Base-by-base conservation (phyloP, 1,140 invertebrate genomes). In the Drosophila truncata region DNA sequence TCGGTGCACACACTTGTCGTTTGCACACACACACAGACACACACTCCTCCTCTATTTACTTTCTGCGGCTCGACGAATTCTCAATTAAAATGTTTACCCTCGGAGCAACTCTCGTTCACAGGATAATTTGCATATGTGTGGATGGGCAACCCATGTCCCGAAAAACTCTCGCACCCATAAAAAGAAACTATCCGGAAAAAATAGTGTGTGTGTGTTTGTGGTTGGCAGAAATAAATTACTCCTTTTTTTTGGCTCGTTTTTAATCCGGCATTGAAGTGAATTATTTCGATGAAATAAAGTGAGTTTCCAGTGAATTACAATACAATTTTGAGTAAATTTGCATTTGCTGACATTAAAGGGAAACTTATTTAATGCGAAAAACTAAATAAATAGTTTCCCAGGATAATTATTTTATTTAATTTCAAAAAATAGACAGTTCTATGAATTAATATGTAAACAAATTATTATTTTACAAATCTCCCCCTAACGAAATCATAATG, bases 21-120 rank as follows among this genome's bases (percentile, higher is more conserved):
- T 70, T 55, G 84, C 83, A 88, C 31, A 23, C 62, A 73, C 65
- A 18, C 46, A 71, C 83, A n/a, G n/a, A 83, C 31, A 35, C 62
- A 73, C 65, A 18, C 1, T 1, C 31, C 46, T 78, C 35, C 76
- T 84, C 49, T 84, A 85, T 88, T 88, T 88, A 85, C 85, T 84
- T 76, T 70, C 73, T 79, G 81, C 80, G 81, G 70, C 78, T 72
- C 74, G 70, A 76, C 85, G 73, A 81, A 79, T 85, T 88, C 83
- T 82, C 85, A 90, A 90, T 88, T 88, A 88, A 88, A 88, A 90
- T 88, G 69, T 88, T 88, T 85, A 70, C 78, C 70, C 78, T 70
- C 57, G 71, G 46, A 35, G 62, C 66, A 27, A 46, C 66, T 69
- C 66, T 52, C 41, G 66, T 70, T 67, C 66, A 14, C 66, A 58